Evolutionary conservation across 2,888 invertebrate species (phyloP).

Genomic region (Chymomyza procnemis): DNA sequence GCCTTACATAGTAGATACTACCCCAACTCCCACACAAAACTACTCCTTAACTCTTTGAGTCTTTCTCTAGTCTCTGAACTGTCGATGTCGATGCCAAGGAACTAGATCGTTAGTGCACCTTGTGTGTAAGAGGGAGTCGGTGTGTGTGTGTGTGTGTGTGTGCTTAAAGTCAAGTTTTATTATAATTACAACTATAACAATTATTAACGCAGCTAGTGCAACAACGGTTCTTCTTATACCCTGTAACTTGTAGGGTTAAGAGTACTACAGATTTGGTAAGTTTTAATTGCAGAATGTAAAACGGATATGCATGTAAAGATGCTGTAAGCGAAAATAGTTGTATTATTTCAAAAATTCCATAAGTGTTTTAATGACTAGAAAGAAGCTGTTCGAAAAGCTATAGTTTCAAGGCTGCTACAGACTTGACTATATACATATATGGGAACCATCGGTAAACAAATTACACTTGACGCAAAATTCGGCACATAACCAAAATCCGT

Average conservation of each 20-base stretch:
- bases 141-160: conserved; percentile 22
- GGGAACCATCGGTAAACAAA: no score
- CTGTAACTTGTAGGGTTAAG: not conserved
- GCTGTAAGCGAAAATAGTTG: no score
- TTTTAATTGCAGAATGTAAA: no score
- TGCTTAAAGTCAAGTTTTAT: conserved; percentile 67
- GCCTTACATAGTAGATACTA: not conserved
- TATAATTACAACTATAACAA: conserved; percentile 73
- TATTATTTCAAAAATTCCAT: no score
- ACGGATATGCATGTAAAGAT: no score
- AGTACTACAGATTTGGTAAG: not conserved
- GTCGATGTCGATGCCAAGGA: conserved; percentile 1
- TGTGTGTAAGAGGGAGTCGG: conserved; percentile 7
- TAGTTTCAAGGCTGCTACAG: no score
- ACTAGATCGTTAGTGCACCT: conserved; percentile 39
- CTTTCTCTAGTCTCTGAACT: not conserved
- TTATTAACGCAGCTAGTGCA: conserved; percentile 55
- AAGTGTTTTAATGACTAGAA: no score
- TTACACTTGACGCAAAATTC: no score
- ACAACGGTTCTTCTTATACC: not conserved
- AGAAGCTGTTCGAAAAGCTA: no score
- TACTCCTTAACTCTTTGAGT: not conserved
- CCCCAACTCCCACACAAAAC: no score
- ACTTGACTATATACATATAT: no score
- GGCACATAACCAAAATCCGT: no score